Base-by-base conservation (phyloP, 2,797 vertebrate species). In the Chiroxiphia lanceolata region DNA sequence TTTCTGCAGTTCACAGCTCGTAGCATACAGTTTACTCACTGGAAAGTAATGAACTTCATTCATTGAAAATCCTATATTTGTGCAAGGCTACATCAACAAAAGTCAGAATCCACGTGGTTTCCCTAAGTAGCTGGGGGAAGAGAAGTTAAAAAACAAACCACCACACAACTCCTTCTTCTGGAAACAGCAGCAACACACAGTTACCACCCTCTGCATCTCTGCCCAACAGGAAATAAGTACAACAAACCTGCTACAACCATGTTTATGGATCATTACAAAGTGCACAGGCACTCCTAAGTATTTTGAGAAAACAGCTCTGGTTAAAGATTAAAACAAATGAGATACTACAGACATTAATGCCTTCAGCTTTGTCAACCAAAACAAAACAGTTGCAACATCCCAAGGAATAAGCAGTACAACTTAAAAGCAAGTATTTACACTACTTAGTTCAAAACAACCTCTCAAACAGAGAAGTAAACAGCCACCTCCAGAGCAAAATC, bases 291-390 rank as follows among this genome's bases (percentile, higher is more conserved):
- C 86, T 90, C 89, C 94, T 92, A 76, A 57, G 51, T 25, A 70
- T 50, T 82, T 59, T 33, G 80, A 78, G 42, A 91, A 91, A 89
- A 80, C 75, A 70, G 80, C 11, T 40, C 31, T 56, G 44, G 94
- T 91, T 96, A 94, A 94, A 96, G 78, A 94, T 96, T 96, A 96
- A 95, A 90, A 89, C 72, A 93, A 94, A 84, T 31, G 7, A 95
- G 51, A 89, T 45, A 83, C 47, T 85, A 74, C 48, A 61, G 65
- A 57, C 72, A 82, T 42, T 75, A 87, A 83, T 33, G 65, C 38
- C 48, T 75, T 71, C 67, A 65, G 81, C 44, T 90, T 80, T 82
- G 64, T 54, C 64, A 85, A 84, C 42, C 86, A 87, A 94, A 96
- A 86, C 76, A 78, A 38, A 72, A 45, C 42, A 61, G 57, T 89